Evolutionary conservation across 2,888 invertebrate genomes (phyloP).

Genomic region (Tenthredo amoena): DNA sequence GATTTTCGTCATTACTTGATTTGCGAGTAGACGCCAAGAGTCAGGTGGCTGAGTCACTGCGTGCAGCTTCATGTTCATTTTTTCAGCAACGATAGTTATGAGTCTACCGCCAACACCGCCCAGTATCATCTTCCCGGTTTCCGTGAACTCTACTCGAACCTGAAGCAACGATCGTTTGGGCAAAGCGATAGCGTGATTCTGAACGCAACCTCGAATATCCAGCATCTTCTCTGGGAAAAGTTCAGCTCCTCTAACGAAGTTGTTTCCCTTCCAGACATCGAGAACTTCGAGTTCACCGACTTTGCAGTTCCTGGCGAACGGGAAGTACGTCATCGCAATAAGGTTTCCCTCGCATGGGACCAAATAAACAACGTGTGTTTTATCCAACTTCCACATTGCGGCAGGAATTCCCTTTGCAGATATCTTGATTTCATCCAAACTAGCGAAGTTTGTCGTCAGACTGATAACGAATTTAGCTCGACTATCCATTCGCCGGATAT

Average conservation of each 20-base stretch:
- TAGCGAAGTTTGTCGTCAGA: neutral
- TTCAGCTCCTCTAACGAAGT: neutral
- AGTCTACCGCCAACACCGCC: conserved; percentile 19
- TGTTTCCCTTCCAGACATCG: neutral
- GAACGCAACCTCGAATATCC: conserved; percentile 8
- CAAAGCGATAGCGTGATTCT: neutral
- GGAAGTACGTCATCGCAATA: neutral
- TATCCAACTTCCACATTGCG: conserved; percentile 15
- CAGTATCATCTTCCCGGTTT: neutral
- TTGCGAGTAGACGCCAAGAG: too few relatives aligned
- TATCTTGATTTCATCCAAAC: conserved; percentile 6
- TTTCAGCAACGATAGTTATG: neutral
- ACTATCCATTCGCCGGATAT: neutral
- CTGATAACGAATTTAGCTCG: conserved; percentile 2
- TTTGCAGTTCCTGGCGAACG: conserved; percentile 19
- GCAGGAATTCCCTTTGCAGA: neutral
- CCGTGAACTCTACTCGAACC: neutral
- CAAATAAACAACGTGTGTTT: neutral
- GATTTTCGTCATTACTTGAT: neutral
- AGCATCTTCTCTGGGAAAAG: conserved; percentile 4
- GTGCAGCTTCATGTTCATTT: conserved; percentile 20
- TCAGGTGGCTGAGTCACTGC: neutral
- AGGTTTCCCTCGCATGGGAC: conserved; percentile 13
- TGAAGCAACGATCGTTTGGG: neutral
- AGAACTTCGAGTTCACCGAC: conserved; percentile 6